Evolutionary conservation across 1,140 invertebrate genomes (phyloP).

Genomic region (Pachypsylla venusta): DNA sequence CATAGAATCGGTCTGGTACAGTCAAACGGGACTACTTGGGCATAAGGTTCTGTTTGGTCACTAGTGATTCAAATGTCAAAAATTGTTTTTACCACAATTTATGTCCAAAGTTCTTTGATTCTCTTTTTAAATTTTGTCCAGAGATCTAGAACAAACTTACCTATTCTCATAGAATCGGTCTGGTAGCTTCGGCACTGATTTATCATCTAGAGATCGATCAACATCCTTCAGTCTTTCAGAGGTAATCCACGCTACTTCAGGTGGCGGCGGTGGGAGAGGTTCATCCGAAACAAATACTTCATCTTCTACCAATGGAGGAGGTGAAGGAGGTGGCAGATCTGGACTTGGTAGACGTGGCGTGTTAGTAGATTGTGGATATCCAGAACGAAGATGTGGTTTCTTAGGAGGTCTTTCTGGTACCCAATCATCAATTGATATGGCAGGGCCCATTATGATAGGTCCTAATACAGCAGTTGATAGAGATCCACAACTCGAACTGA

Average conservation of each 20-base stretch:
- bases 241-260: constrained; percentile 28
- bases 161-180: background rate
- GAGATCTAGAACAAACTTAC: no score
- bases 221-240: constrained; percentile 5
- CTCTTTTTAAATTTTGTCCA: no score
- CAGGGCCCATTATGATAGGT: constrained; percentile 44
- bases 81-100: no score
- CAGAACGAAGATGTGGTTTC: constrained; percentile 49
- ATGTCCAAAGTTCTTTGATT: no score
- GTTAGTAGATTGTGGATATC: constrained; percentile 20
- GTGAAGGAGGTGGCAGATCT: constrained; percentile 28
- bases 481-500: constrained; percentile 39
- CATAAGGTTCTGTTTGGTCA: no score
- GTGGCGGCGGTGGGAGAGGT: constrained; percentile 54
- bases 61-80: no score
- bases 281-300: constrained; percentile 43
- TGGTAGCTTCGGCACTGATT: background rate
- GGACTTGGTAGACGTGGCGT: constrained; percentile 17
- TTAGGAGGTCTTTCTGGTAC: constrained; percentile 56
- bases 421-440: constrained; percentile 50
- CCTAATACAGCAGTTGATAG: constrained; percentile 42
- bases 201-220: background rate
- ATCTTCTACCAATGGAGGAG: constrained; percentile 22
- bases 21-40: no score
- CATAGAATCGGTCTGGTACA: no score